These are phyloP conservation scores for Pterocles orientalis DNA, from an alignment of 2,113 vertebrate genomes.

Conservation along the genomic window DNA sequence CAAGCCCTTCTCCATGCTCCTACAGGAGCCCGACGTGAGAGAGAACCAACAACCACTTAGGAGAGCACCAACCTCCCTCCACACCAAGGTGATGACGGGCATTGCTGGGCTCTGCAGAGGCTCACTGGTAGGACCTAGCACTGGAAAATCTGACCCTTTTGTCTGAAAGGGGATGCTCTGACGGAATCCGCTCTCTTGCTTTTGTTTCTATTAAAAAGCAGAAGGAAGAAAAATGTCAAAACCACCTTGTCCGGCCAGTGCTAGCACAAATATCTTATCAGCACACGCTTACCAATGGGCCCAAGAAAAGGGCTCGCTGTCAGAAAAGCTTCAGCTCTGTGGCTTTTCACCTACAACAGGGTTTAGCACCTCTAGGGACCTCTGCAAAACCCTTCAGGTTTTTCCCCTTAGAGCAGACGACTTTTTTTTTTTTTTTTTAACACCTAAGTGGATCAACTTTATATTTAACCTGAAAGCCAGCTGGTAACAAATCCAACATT, in stretches of 20 bases:
- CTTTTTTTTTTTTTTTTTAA: not conserved
- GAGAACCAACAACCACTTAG: not conserved
- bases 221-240: not conserved
- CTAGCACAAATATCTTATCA: not conserved
- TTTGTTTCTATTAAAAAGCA: not conserved
- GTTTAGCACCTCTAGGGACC: not conserved
- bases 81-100: not conserved
- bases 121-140: not conserved
- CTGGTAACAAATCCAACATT: not conserved
- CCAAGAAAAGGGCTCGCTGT: not conserved
- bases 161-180: not conserved
- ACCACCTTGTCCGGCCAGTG: not conserved
- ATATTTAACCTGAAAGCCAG: not conserved
- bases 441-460: not conserved
- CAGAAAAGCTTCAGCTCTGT: not conserved
- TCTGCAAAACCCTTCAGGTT: not conserved
- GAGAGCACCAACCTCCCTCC: not conserved
- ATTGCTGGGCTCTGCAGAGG: not conserved
- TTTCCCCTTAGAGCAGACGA: not conserved
- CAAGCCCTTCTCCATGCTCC: fast-evolving
- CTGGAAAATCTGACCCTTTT: not conserved
- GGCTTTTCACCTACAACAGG: not conserved
- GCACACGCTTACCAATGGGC: not conserved
- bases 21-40: not conserved
- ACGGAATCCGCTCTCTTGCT: not conserved